A percentile compares a stretch with the other conserved stretches of the same genome.
Conservation (phyloP, 2,113 vertebrate genomes). For the Chloropsis hardwickii region DNA sequence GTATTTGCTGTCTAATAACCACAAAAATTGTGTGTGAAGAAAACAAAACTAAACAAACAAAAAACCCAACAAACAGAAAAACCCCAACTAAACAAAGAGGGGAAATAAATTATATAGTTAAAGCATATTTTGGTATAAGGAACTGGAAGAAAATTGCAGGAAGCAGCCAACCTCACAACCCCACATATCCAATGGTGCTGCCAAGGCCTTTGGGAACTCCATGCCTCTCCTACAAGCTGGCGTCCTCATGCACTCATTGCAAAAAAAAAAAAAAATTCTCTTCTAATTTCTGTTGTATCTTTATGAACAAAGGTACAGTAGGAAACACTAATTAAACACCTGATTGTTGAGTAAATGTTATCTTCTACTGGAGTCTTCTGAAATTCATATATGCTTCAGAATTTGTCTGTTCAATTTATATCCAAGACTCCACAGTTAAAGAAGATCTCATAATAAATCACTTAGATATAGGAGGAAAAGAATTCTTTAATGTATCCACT, state of each 20-base stretch:
- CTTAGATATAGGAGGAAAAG: background rate
- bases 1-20: background rate
- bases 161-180: background rate
- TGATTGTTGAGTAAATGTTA: background rate
- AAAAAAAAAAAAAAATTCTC: rapidly evolving
- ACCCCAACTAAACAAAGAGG: rapidly evolving
- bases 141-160: background rate
- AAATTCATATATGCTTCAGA: background rate
- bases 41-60: background rate
- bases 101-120: background rate
- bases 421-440: background rate
- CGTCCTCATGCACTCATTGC: background rate
- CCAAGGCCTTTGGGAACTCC: background rate
- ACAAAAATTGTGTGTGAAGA: background rate
- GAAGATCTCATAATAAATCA: background rate
- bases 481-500: background rate
- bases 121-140: background rate
- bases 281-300: background rate
- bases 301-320: background rate
- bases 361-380: background rate
- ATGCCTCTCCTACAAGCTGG: background rate
- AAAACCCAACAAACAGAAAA: background rate
- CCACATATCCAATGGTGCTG: background rate
- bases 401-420: background rate
- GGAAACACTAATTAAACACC: background rate